Base-by-base conservation (phyloP, 2,797 vertebrate species). In the Gephyroberyx darwinii region DNA sequence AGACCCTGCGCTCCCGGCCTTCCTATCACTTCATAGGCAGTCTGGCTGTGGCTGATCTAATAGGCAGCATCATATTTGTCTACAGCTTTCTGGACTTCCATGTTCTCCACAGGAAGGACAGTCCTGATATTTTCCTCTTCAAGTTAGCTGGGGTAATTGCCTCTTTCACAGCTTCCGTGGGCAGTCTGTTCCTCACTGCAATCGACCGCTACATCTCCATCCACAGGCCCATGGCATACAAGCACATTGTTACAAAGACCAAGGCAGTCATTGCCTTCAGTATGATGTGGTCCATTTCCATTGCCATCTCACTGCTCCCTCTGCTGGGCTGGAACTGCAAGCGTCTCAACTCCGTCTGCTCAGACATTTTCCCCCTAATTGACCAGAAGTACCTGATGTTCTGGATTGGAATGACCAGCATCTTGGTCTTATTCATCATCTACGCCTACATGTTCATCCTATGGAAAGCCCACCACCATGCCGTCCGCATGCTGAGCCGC, bases 61-160 rank as follows among this genome's bases (percentile, higher is more conserved):
- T 99, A 51, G 97, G 97, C 77, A 99, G 98, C 0, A 96, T 99
- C 72, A 99, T 99, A 82, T 99, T 99, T 52, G 98, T 99, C 83
- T 99, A 99, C 89, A 99, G 98, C 86, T 99, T 99, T 85, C 93
- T 99, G 65, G 98, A 99, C 92, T 99, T 99, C 81, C 98, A 99
- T 1, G 95, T 99, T 84, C 96, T 99, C 85, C 97, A 99, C 90
- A 93, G 96, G 62, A 99, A 98, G 89, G 98, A 99, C 87, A 98
- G 93, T 77, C 96, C 95, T 17, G 95, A 95, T 0, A 92, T 99
- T 73, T 99, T 99, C 78, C 95, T 99, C 50, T 99, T 99, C 90
- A 99, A 99, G 90, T 86, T 99, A 71, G 96, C 96, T 0, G 98
- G 98, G 41, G 98, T 99, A 82, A 99, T 96, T 0, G 98, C 96